Evolutionary conservation across 1,140 invertebrate genomes (phyloP), one percentile per base, ranked within the genome.

Genomic region (Propsilocerus akamusi): DNA sequence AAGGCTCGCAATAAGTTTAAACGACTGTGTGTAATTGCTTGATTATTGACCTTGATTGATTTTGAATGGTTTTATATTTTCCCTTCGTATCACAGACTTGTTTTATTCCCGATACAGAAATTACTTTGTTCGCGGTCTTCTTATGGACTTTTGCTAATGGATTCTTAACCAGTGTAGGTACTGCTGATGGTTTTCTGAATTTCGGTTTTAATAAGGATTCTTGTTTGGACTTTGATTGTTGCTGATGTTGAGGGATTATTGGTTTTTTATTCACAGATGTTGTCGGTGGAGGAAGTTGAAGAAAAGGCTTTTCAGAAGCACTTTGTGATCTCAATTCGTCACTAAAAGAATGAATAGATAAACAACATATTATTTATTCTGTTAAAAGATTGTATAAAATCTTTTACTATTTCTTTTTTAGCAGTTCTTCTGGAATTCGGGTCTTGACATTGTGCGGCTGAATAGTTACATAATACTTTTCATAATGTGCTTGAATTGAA

Each of bases 1-100:
- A 65, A 24, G 0, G 60, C 62, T 48, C 65, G 59, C 0, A 58
- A 54, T 25, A 64, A 49, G 53, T 63, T 63, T 48, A 57, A 51
- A 5, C 62, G 58, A 34, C 60, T 62, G 17, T 49, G n/a, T 10
- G 22, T n/a, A 8, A 25, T 47, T 25, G n/a, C 14, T 26, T 47
- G 24, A 10, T 25, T n/a, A 6, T 25, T 20, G 46, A n/a, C 46
- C 24, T 47, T 47, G 28, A n/a, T 47, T 47, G 24, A 17, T 25
- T 47, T 26, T 25, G 25, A 47, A 26, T 6, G 5, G 25, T 17
- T 28, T 48, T 25, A 23, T 14, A 48, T 28, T 17, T 28, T 14
- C 14, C 24, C 25, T 26, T 26, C 17, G n/a, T 23, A 26, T 26
- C 11, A 14, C 5, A 17, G 25, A 17, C 25, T 26, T 47, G n/a